Conservation (phyloP, 2,797 vertebrate genomes). For the Mus minutoides region DNA sequence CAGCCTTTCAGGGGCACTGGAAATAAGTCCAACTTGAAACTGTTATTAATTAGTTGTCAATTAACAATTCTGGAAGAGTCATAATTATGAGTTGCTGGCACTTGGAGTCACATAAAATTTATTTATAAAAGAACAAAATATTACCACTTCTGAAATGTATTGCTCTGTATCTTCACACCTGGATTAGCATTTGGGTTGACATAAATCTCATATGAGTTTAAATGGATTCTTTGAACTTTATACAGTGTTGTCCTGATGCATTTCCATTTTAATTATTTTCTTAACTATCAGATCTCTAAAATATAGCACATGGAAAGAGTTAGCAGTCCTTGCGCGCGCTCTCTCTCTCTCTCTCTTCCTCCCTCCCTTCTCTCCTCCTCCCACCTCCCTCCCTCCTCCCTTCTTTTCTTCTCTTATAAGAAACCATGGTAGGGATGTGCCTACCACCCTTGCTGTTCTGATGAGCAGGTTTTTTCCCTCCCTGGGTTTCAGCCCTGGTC, state of each 20-base stretch:
- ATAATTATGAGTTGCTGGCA: conserved; percentile 46
- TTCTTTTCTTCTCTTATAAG: neutral
- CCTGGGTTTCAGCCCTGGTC: neutral
- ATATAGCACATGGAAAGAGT: neutral
- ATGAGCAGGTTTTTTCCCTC: neutral
- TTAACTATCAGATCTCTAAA: conserved; percentile 61
- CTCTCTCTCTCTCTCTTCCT: neutral
- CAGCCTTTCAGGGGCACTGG: conserved; percentile 36
- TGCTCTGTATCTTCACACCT: conserved; percentile 19
- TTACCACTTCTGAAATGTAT: conserved; percentile 52
- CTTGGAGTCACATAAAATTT: conserved; percentile 59
- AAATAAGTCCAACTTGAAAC: conserved; percentile 49
- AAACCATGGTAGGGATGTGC: neutral
- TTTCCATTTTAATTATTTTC: conserved; percentile 60
- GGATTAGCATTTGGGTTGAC: conserved; percentile 45
- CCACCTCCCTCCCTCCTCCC: too few species aligned
- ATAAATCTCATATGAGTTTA: conserved; percentile 30
- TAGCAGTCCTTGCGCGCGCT: neutral
- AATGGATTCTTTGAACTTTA: conserved; percentile 14
- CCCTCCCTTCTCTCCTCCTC: too few species aligned
- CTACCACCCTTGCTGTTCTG: neutral
- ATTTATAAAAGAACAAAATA: conserved; percentile 59
- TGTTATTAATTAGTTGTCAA: conserved; percentile 65
- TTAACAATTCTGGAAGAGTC: conserved; percentile 62
- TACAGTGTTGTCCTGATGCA: neutral